A percentile compares a stretch with the other conserved stretches of the same genome.
These are phyloP conservation scores for Leucophenga varia DNA, from an alignment of 1,140 invertebrate genomes.

Conservation along the genomic window DNA sequence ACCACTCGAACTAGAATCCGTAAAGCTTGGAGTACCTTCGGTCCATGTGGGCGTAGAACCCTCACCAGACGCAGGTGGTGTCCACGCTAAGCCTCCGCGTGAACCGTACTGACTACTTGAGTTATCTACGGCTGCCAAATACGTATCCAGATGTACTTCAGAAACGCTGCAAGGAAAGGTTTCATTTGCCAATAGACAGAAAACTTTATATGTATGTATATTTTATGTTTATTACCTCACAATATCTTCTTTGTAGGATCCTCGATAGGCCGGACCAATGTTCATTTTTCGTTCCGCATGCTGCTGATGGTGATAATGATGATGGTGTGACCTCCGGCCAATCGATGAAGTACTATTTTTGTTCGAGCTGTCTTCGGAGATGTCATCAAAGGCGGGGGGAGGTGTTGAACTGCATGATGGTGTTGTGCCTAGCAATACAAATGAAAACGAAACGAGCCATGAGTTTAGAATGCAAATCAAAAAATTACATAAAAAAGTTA, in stretches of 20 bases:
- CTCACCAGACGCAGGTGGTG: constrained; percentile 84
- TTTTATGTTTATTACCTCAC: constrained; percentile 28
- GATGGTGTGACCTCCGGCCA: constrained; percentile 54
- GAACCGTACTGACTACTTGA: constrained; percentile 55
- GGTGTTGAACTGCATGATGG: constrained; percentile 78
- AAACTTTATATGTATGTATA: background rate
- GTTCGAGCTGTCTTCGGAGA: constrained; percentile 63
- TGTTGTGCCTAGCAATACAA: constrained; percentile 57
- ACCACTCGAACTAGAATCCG: constrained; percentile 91
- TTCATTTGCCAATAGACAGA: background rate
- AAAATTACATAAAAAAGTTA: constrained; percentile 7
- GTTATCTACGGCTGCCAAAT: constrained; percentile 52
- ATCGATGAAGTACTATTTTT: constrained; percentile 52
- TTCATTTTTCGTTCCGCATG: constrained; percentile 56
- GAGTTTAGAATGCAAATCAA: constrained; percentile 27
- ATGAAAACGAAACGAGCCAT: constrained; percentile 13
- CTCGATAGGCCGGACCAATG: constrained; percentile 55
- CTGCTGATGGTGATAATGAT: constrained; percentile 56
- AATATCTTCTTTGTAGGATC: constrained; percentile 53
- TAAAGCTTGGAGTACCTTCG: constrained; percentile 95
- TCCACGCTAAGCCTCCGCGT: constrained; percentile 63
- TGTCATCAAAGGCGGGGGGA: constrained; percentile 83
- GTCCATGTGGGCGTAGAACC: constrained; percentile 97
- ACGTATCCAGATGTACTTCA: constrained; percentile 54
- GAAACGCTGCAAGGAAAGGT: constrained; percentile 36